A percentile compares a stretch with the other conserved stretches of the same genome.
These are phyloP conservation scores for Heliconius ethilla DNA, from an alignment of 2,888 invertebrate species.

Conservation along the genomic window DNA sequence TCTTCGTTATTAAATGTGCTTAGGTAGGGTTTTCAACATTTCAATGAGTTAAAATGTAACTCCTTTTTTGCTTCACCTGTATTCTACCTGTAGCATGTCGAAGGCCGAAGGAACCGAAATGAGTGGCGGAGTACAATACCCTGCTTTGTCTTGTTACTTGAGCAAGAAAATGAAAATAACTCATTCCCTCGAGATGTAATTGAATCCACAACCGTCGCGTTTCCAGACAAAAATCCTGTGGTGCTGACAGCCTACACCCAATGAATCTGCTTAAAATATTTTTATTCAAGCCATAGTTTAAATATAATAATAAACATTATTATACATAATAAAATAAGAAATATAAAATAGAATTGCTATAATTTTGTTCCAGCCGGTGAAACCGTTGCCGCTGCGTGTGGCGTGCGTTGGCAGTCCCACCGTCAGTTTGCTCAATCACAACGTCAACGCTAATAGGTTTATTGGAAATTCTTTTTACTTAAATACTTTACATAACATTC, in stretches of 20 bases:
- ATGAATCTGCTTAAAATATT: too few species aligned
- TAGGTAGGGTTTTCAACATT: too few species aligned
- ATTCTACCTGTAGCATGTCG: not conserved
- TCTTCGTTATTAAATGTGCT: too few species aligned
- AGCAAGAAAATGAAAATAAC: not conserved
- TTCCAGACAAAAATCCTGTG: too few species aligned
- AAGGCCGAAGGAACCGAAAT: not conserved
- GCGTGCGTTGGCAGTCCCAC: slow-evolving; percentile 72
- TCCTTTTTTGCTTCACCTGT: not conserved
- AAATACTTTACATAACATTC: too few species aligned
- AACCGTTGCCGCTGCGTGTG: slow-evolving; percentile 91
- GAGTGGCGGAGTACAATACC: not conserved
- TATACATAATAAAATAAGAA: slow-evolving; percentile 40
- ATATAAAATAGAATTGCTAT: not conserved
- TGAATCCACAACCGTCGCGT: not conserved
- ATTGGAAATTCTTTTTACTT: slow-evolving; percentile 46
- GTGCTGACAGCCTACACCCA: too few species aligned
- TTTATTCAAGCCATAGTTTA: too few species aligned
- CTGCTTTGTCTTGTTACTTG: not conserved
- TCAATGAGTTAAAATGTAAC: too few species aligned
- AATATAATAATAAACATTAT: slow-evolving; percentile 51
- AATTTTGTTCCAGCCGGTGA: slow-evolving; percentile 86
- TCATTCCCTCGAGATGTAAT: not conserved
- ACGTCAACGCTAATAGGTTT: slow-evolving; percentile 78
- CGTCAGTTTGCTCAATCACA: slow-evolving; percentile 83